Base-by-base conservation (phyloP, 2,797 vertebrate species). In the Lagodon rhomboides region DNA sequence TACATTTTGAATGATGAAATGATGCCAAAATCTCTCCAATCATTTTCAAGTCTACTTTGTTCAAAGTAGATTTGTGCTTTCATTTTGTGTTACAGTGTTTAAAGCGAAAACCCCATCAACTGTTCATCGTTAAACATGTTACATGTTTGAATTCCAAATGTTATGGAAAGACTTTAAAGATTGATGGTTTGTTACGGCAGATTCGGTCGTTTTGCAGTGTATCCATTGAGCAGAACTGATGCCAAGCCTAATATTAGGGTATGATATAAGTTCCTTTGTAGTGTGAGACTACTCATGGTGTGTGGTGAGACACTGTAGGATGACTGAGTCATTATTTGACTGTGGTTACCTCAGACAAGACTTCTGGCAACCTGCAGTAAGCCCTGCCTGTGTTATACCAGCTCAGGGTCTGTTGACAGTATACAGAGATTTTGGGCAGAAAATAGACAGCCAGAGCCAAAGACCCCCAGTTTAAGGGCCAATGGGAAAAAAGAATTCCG, bases 51-150 rank as follows among this genome's bases (percentile, higher is more conserved):
- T 61, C 4, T 65, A 15, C 71, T 54, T 41, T 80, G 23, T 30
- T n/a, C 3, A 59, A 67, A 63, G 9, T 30, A 12, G 4, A 76
- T 75, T 50, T 27, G 71, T 85, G 77, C 75, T 85, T 74, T 53
- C 62, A 58, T 65, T 75, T 61, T 61, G 11, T 5, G 30, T 50
- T n/a, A 2, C 34, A 43, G 20, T 43, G 46, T 72, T 51, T 25
- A 5, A 60, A 56, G 59, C 23, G 41, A 38, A 58, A 17, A 25
- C 38, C 8, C 16, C 12, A 22, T 18, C 2, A 15, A 16, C 15
- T 17, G 8, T 11, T 69, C 13, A 34, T 9, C 8, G 34, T 34
- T 34, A 34, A 34, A 34, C 34, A 34, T 20, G 11, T 41, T 46
- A 16, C 2, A 16, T 16, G 16, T 80, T 70, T 53, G 15, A 49